These are phyloP conservation scores for Dendroctonus ponderosae DNA, from an alignment of 1,140 invertebrate genomes.

Conservation along the genomic window DNA sequence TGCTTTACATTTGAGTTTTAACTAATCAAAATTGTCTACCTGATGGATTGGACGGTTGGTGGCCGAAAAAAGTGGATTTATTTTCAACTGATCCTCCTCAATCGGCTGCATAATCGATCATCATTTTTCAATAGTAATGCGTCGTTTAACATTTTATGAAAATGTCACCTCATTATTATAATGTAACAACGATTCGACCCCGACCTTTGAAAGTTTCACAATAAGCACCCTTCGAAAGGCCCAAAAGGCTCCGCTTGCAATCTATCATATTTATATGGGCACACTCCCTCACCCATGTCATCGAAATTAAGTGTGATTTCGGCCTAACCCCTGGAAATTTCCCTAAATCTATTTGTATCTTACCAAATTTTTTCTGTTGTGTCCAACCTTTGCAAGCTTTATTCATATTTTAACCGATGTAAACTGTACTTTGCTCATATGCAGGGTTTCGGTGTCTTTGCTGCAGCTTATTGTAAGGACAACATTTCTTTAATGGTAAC, in stretches of 20 bases:
- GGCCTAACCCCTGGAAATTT: constrained; percentile 7
- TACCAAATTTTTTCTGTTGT: too few relatives aligned
- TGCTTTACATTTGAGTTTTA: neutral
- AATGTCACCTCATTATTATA: neutral
- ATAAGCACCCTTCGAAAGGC: constrained; percentile 14
- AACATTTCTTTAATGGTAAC: too few relatives aligned
- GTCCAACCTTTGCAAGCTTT: too few relatives aligned
- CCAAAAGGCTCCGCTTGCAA: neutral
- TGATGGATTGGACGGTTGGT: neutral
- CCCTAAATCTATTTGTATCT: neutral
- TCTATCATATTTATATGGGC: constrained; percentile 24
- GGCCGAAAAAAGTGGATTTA: neutral
- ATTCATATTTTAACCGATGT: too few relatives aligned
- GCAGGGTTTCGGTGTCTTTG: too few relatives aligned
- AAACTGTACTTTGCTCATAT: too few relatives aligned
- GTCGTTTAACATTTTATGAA: neutral
- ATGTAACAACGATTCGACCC: neutral
- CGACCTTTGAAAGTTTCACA: neutral
- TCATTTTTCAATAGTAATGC: neutral
- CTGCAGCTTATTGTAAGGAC: too few relatives aligned
- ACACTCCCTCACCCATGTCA: constrained; percentile 20
- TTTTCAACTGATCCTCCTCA: neutral
- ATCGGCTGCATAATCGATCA: too few relatives aligned
- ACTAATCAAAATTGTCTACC: neutral
- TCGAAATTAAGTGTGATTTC: constrained; percentile 26